Percentiles rank a stretch among this genome's conserved stretches.
These are phyloP conservation scores for Hesperophylax magnus DNA, from an alignment of 1,140 invertebrate genomes.

Conservation along the genomic window DNA sequence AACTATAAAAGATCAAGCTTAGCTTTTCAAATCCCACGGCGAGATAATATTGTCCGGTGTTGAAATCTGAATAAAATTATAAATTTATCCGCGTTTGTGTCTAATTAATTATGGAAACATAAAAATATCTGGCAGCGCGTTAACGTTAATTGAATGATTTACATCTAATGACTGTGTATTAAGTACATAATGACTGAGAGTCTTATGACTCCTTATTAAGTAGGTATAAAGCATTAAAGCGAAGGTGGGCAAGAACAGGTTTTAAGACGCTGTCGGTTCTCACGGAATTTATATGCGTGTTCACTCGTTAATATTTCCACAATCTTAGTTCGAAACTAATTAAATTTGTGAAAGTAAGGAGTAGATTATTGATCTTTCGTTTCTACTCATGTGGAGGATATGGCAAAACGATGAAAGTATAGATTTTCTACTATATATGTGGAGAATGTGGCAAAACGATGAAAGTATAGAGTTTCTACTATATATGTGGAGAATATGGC, in stretches of 20 bases:
- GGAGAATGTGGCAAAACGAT: too few species aligned
- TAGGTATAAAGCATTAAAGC: neutral
- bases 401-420: too few species aligned
- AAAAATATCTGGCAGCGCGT: slow-evolving; percentile 25
- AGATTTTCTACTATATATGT: too few species aligned
- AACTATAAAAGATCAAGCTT: too few species aligned
- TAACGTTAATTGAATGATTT: slow-evolving; percentile 33
- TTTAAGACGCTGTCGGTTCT: neutral
- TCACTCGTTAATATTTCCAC: neutral
- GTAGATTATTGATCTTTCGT: neutral
- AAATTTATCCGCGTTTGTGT: slow-evolving; percentile 5
- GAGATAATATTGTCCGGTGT: neutral
- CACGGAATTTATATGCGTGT: slow-evolving; percentile 5
- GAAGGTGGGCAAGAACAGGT: slow-evolving; percentile 6
- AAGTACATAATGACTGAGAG: too few species aligned
- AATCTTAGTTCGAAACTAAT: slow-evolving; percentile 2
- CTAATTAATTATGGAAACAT: slow-evolving; percentile 14
- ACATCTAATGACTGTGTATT: slow-evolving; percentile 18
- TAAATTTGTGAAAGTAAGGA: slow-evolving; percentile 28
- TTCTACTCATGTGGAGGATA: too few species aligned
- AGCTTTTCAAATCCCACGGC: too few species aligned
- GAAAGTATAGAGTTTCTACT: too few species aligned
- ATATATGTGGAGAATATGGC: too few species aligned
- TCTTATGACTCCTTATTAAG: too few species aligned
- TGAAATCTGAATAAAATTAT: neutral